Evolutionary conservation across 2,888 invertebrate genomes (phyloP), one percentile per base, ranked within the genome.

Genomic region (Pachliopta kotzebuea): DNA sequence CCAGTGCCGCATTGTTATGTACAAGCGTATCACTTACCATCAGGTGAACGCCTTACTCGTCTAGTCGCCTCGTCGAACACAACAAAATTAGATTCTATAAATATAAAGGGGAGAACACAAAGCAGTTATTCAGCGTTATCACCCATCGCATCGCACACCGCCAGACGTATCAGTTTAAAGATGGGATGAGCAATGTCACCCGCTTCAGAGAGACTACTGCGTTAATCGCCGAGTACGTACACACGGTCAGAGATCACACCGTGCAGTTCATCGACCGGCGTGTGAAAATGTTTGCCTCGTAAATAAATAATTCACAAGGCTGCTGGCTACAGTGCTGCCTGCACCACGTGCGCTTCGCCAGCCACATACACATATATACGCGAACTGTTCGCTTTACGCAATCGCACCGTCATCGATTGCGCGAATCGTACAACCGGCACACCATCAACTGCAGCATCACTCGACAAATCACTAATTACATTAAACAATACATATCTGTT

Each of bases 221-320:
- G 87, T 90, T 89, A 89, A 90, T 89, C 85, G 84, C 75, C 79
- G 8, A 9, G 2, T 9, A 11, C 21, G 85, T 86, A 88, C 88
- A 4, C 37, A 84, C 84, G 86, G 86, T 86, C 81, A 89, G 89
- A 90, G 90, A 90, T 86, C 88, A 88, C 81, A 88, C 81, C 17
- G 55, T 42, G 84, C 86, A 86, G 90, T 87, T 91, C 90, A 74
- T 83, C 85, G 90, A 90, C 90, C 90, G 87, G 85, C 90, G 90
- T 90, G 90, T 89, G 90, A 90, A 90, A 90, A 90, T 90, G 90
- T 88, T 88, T 49, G 88, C 77, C 78, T 90, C 90, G 90, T 90
- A 91, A 91, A 91, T 91, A 91, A 90, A 91, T 91, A 91, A 90
- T 90, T 91, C 90, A 91, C 90, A 91, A 91, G 90, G 90, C 90